Evolutionary conservation across 2,888 invertebrate genomes (phyloP), one percentile per base, ranked within the genome.

Genomic region (Polymixis flavicincta): DNA sequence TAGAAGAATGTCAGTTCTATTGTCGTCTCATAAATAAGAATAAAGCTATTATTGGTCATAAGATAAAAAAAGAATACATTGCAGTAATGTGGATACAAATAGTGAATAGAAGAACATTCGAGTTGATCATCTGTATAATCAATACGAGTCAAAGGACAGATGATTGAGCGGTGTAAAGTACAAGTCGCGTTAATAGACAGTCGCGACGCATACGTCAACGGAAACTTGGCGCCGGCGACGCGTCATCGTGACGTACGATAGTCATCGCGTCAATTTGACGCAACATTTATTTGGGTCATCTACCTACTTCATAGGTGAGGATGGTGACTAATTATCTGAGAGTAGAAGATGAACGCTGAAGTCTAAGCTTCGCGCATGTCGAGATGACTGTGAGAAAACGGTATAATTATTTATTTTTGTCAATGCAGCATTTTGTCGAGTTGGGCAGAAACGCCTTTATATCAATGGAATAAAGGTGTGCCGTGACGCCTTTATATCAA

Each of bases 101-200:
- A 59, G 37, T 22, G 32, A 76, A 65, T 32, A 37, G 32, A 37
- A 82, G 55, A 69, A 83, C 7, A 59, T 81, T 78, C 70, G 59
- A 73, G 59, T 70, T 73, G n/a, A 50, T 64, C 25, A 66, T 66
- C 42, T 50, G 25, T 9, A 59, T 61, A 69, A 72, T 64, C 42
- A 83, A 54, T 67, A 45, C 8, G 63, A 74, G 70, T 79, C 72
- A 69, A 57, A 22, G 50, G 54, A 82, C 37, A 83, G 63, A 74
- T 74, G 93, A 92, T 76, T 59, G 42, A 73, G 57, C 25, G 59
- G 74, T 68, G 67, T 80, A 55, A 84, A 80, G 70, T 78, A 59
- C 83, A 83, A 61, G 75, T 59, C 57, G 48, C 19, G 32, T 64
- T 81, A 70, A 80, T 80, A 84, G 70, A 63, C 57, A 60, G 59